Percentiles rank a stretch among this genome's conserved stretches.
Evolutionary conservation across 2,113 vertebrate species (phyloP).

Genomic region (Anoura caudifer): DNA sequence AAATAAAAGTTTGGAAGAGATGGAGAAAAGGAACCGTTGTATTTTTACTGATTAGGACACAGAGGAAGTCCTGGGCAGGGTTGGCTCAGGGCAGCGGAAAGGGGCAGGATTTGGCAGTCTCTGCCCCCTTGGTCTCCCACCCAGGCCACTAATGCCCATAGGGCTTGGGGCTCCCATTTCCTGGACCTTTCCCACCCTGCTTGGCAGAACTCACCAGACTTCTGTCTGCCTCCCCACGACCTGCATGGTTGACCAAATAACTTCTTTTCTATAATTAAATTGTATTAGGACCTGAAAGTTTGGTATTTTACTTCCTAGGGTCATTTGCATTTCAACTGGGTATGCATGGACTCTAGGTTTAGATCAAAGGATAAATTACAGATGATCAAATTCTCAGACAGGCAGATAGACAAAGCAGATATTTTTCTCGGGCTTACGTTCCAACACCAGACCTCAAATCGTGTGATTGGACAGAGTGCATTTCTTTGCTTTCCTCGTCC

Average conservation of each 20-base stretch:
- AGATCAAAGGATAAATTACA: neutral
- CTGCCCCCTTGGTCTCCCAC: neutral
- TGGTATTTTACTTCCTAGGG: constrained; percentile 15
- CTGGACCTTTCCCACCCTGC: neutral
- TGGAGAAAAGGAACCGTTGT: neutral
- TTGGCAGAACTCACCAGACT: neutral
- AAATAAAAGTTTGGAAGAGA: neutral
- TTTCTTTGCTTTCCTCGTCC: neutral
- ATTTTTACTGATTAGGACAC: neutral
- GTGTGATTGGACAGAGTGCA: neutral
- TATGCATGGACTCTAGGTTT: neutral
- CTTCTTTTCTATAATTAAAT: constrained; percentile 23
- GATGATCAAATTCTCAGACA: neutral
- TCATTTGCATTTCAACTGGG: constrained; percentile 28
- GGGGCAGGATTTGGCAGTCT: neutral
- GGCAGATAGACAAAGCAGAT: neutral
- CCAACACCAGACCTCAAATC: neutral
- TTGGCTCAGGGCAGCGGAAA: neutral
- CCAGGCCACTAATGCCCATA: neutral
- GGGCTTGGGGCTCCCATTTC: neutral
- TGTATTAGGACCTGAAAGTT: neutral
- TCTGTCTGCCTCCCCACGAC: neutral
- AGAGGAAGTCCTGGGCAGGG: neutral
- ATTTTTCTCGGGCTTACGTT: neutral
- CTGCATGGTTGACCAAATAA: neutral